Evolutionary conservation across 2,797 vertebrate genomes (phyloP).

Genomic region (Anabas testudineus): DNA sequence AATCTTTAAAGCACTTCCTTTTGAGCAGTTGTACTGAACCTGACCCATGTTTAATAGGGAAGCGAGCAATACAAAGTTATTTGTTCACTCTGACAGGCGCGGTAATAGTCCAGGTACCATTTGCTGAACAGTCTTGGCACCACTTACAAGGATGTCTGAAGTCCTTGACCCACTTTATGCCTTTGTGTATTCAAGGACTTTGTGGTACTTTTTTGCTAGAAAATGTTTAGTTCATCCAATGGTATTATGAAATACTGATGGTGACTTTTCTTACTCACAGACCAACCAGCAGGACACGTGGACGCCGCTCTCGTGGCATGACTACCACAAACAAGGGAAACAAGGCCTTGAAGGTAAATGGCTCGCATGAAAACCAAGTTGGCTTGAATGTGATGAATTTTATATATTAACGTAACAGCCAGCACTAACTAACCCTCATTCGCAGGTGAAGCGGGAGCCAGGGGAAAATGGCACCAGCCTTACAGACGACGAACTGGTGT

Average conservation of each 20-base stretch:
- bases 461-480: conserved; percentile 99
- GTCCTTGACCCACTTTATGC: conserved; percentile 79
- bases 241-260: conserved; percentile 23
- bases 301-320: conserved; percentile 94
- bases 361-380: background rate
- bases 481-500: conserved; percentile 98
- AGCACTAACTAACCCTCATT: background rate
- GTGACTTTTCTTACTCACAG: conserved; percentile 71
- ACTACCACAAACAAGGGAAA: conserved; percentile 98
- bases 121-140: conserved; percentile 47
- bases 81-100: conserved; percentile 50
- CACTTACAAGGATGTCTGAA: conserved; percentile 49
- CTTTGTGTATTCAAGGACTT: conserved; percentile 52
- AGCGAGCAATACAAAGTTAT: conserved; percentile 25
- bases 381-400: background rate
- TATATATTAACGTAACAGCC: conserved; percentile 1
- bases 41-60: conserved; percentile 2
- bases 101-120: conserved; percentile 46
- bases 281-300: conserved; percentile 81
- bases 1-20: background rate
- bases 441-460: conserved; percentile 97
- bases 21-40: conserved; percentile 7
- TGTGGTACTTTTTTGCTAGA: conserved; percentile 36
- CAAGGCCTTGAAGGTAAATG: conserved; percentile 96
- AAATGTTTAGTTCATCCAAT: conserved; percentile 5